These are phyloP conservation scores for Lateolabrax maculatus DNA, from an alignment of 2,797 vertebrate genomes.

Conservation along the genomic window DNA sequence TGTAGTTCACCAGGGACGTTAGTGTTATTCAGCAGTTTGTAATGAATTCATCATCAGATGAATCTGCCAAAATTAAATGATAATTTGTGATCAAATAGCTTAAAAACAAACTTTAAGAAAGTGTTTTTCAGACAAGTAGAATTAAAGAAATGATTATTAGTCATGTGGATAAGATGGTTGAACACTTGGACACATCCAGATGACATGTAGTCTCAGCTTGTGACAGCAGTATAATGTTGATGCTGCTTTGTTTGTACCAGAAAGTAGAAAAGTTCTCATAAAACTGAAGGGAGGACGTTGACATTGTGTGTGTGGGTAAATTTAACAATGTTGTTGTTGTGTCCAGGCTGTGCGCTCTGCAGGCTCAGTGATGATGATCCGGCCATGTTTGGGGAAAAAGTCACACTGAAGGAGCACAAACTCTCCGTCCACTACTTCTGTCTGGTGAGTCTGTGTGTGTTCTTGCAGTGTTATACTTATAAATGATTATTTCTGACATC, in stretches of 20 bases:
- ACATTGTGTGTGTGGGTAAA: not conserved
- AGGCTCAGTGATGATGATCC: slow-evolving; percentile 89
- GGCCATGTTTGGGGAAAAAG: slow-evolving; percentile 94
- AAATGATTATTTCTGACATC: too few relatives aligned
- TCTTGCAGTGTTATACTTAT: not conserved
- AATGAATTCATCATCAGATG: too few relatives aligned
- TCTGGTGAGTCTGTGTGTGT: slow-evolving; percentile 86
- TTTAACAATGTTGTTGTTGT: slow-evolving; percentile 7
- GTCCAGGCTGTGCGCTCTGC: slow-evolving; percentile 91
- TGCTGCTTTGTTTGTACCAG: too few relatives aligned
- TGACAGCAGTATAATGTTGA: too few relatives aligned
- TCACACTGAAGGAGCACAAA: slow-evolving; percentile 85
- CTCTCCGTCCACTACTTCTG: slow-evolving; percentile 95
- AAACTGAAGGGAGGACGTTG: too few relatives aligned
- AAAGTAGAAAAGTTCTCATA: too few relatives aligned
- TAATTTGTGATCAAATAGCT: not conserved
- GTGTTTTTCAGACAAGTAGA: too few relatives aligned
- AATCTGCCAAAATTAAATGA: too few relatives aligned
- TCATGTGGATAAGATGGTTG: too few relatives aligned
- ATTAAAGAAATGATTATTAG: too few relatives aligned
- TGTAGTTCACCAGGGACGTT: not conserved
- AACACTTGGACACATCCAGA: too few relatives aligned
- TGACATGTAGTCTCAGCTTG: too few relatives aligned
- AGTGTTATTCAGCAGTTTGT: not conserved
- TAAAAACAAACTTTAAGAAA: not conserved